phyloP scores from a whole-genome alignment of 37 sponge, comb jelly and placozoan genomes.

The Corticium candelabrum region DNA sequence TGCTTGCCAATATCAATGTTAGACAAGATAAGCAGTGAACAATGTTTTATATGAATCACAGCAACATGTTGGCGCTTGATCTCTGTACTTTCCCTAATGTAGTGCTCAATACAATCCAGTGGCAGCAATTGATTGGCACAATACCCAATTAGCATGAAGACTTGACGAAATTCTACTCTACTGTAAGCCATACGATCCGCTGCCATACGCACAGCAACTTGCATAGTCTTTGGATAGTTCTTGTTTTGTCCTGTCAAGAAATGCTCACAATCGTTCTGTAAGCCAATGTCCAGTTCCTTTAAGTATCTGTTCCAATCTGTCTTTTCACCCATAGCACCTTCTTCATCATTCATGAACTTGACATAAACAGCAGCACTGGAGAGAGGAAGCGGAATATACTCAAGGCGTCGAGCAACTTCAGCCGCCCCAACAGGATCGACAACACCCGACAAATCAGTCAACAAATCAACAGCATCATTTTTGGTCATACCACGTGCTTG shows the following conservation, averaged over 20 bases:
- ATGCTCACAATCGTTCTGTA: neutral
- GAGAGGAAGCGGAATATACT: neutral
- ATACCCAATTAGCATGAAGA: neutral
- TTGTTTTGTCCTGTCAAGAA: neutral
- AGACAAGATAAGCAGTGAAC: neutral
- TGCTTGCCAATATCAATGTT: slow-evolving; percentile 10
- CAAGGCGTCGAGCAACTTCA: neutral
- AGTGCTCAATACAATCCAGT: neutral
- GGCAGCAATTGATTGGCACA: neutral
- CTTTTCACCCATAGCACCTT: neutral
- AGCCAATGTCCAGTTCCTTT: neutral
- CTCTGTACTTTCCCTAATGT: neutral
- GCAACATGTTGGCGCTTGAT: neutral
- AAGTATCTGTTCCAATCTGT: neutral
- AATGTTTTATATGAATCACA: neutral
- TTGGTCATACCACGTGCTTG: neutral
- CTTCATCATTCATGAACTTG: neutral
- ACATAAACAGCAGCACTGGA: neutral
- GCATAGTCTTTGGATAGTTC: neutral
- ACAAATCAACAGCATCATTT: neutral
- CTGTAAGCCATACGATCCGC: neutral
- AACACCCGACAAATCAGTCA: neutral
- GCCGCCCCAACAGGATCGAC: neutral
- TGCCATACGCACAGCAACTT: neutral
- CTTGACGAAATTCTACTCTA: neutral